phyloP scores from a whole-genome alignment of 2,113 vertebrate species.

The Chionomys nivalis region DNA sequence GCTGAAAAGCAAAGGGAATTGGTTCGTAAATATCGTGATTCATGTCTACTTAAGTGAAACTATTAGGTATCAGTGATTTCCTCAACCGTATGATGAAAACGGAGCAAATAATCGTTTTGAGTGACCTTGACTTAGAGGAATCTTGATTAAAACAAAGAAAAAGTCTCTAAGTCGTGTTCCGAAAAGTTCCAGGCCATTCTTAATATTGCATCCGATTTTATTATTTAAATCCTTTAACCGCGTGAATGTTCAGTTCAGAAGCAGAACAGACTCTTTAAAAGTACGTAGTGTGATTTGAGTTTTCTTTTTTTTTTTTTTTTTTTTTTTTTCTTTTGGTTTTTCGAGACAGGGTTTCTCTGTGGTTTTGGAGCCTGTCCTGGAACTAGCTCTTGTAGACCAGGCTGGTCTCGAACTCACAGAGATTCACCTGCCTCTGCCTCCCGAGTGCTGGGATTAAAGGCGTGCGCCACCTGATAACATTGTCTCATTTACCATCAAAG shows the following conservation, averaged over 20 bases:
- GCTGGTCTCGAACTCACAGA: no score
- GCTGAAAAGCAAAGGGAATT: not conserved
- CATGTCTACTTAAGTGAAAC: not conserved
- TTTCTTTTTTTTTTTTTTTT: no score
- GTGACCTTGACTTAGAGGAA: not conserved
- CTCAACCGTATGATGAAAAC: not conserved
- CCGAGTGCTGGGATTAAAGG: no score
- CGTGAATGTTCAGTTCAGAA: slow-evolving; percentile 39
- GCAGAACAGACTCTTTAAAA: slow-evolving; percentile 11
- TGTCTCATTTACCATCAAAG: slow-evolving; percentile 36
- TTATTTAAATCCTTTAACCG: slow-evolving; percentile 2
- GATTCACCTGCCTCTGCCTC: no score
- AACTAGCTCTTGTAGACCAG: no score
- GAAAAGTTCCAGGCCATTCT: not conserved
- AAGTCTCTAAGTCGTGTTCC: not conserved
- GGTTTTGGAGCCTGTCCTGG: no score
- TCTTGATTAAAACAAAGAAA: not conserved
- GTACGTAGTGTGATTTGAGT: not conserved
- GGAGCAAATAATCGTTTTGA: slow-evolving; percentile 24
- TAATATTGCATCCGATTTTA: slow-evolving; percentile 27
- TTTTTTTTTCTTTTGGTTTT: no score
- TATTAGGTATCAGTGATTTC: slow-evolving; percentile 24
- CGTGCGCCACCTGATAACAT: not conserved
- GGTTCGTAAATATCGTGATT: slow-evolving; percentile 40
- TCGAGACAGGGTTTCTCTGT: no score